phyloP scores from a whole-genome alignment of 2,797 vertebrate species.

The Lacerta agilis region DNA sequence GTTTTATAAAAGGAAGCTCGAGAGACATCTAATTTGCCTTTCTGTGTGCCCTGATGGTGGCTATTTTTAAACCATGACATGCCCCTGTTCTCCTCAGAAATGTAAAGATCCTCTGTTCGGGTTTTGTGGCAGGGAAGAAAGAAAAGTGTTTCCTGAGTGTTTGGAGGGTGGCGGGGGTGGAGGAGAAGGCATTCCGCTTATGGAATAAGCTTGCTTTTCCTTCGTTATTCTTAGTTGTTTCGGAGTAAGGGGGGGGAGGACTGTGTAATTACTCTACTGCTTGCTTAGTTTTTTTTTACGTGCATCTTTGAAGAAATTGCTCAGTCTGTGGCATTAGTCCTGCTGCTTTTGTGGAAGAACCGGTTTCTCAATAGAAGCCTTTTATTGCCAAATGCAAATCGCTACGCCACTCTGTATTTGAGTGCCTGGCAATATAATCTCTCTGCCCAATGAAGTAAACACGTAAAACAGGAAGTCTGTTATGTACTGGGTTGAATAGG shows the following conservation, averaged over 20 bases:
- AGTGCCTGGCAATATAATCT: not conserved
- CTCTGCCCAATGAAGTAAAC: no score
- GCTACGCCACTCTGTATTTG: not conserved
- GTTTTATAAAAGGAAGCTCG: not conserved
- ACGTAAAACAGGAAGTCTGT: no score
- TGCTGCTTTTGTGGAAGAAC: no score
- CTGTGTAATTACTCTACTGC: slow-evolving; percentile 28
- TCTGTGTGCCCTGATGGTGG: not conserved
- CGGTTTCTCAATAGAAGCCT: not conserved
- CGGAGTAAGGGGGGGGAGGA: not conserved
- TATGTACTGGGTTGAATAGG: no score
- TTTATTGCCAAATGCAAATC: not conserved
- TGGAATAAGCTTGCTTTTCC: not conserved
- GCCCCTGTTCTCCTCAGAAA: not conserved
- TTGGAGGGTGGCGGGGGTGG: no score
- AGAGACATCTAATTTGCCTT: not conserved
- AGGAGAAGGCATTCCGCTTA: not conserved
- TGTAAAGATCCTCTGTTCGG: not conserved
- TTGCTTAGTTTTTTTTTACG: not conserved
- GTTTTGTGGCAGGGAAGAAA: accelerated
- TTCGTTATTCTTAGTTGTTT: slow-evolving; percentile 11
- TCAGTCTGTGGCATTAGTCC: no score
- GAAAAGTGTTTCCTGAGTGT: not conserved
- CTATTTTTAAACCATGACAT: not conserved
- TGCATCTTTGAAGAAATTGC: not conserved